A percentile compares a stretch with the other conserved stretches of the same genome.
Evolutionary conservation across 23 tunicate genomes (phyloP).

Genomic region (Oikopleura vanhoeffeni): DNA sequence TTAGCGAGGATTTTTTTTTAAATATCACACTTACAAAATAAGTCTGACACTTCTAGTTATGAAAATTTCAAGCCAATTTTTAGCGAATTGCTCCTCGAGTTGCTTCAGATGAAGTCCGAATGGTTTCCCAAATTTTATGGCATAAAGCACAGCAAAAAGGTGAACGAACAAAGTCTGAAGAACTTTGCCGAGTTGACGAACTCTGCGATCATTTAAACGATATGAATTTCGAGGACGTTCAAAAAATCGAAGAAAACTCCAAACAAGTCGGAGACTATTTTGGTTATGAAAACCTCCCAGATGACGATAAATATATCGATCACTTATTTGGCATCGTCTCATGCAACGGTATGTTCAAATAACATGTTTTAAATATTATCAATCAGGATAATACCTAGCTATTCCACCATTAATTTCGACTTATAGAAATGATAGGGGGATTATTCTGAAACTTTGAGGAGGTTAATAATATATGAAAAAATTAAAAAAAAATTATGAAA

Average conservation of each 20-base stretch:
- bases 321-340: slow-evolving; percentile 68
- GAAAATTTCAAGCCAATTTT: neutral
- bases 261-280: slow-evolving; percentile 89
- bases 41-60: too few species aligned
- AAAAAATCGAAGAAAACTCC: slow-evolving; percentile 24
- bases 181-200: slow-evolving; percentile 6
- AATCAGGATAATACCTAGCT: too few species aligned
- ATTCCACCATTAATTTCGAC: too few species aligned
- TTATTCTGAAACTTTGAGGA: too few species aligned
- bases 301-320: slow-evolving; percentile 42
- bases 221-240: neutral
- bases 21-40: too few species aligned
- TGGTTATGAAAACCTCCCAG: slow-evolving; percentile 77
- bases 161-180: slow-evolving; percentile 35
- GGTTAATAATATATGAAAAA: too few species aligned
- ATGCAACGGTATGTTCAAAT: slow-evolving; percentile 85
- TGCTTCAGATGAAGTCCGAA: neutral
- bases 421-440: too few species aligned
- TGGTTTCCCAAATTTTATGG: neutral
- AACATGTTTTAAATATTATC: too few species aligned
- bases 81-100: neutral
- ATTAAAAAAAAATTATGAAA: too few species aligned
- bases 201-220: neutral
- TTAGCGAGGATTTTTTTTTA: too few species aligned
- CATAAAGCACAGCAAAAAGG: slow-evolving; percentile 16